Evolutionary conservation across 2,797 vertebrate genomes (phyloP), one percentile per base, ranked within the genome.

Genomic region (Hylomyscus alleni): DNA sequence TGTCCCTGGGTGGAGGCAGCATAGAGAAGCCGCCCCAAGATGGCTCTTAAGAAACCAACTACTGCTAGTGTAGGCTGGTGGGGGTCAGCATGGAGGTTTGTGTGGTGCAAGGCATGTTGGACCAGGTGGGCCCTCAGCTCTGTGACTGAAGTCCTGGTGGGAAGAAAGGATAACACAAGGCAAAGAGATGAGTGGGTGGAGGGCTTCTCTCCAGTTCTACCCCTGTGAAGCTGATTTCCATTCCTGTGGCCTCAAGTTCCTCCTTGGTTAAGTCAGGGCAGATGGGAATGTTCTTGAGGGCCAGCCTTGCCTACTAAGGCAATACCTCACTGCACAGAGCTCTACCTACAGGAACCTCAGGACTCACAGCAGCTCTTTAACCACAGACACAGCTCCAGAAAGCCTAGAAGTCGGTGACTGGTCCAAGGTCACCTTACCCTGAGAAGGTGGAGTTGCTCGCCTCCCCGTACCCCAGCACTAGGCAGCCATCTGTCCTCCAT

Each of bases 231-330:
- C 24, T 6, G 6, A 13, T 15, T 86, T 54, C 13, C n/a, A 75
- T 37, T 56, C 7, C 81, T 29, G 47, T 37, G 58, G 77, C 47
- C 95, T 69, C 89, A 2, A 62, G 69, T 67, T 73, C 54, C 58
- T 3, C 52, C 65, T 52, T 3, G 34, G 60, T 8, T 58, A 22
- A 50, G 37, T 1, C 29, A 5, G 40, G 13, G 31, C 15, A 34
- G 11, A 4, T 0, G 13, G 7, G n/a, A 34, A 47, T 56, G 31
- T 12, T 8, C 60, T 12, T 29, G 6, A 3, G 29, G 52, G 15
- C 1, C 0, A 52, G 69, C 1, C 1, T 31, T 15, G 1, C 6
- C 15, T 0, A 1, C 0, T 6, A 3, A 56, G 22, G 31, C 0
- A 3, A 52, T 0, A 0, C 54, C 22, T 62, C 17, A 0, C 0